Base-by-base conservation (phyloP, 30 jellyfish, hydroid and myxozoan species). In the Aurelia coerulea region DNA sequence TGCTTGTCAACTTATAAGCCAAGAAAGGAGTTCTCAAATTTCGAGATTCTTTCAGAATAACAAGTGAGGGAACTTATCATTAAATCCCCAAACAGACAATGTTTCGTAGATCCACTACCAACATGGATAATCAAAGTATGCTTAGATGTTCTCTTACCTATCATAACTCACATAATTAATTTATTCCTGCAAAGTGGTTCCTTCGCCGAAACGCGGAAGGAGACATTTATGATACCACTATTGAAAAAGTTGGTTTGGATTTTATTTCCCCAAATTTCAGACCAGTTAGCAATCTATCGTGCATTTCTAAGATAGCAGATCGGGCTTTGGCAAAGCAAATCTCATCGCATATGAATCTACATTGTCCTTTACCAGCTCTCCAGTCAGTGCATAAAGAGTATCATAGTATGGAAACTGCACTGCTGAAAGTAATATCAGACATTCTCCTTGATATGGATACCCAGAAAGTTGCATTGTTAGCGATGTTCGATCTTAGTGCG, bases 401-500 rank as follows among this genome's bases (percentile, higher is more conserved):
- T 23, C 29, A 23, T 23, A 23, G 29, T 23, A 23, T 23, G 29
- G 29, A 23, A 23, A 23, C 29, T 23, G 29, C 29, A 23, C 29
- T 23, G 29, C 29, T 23, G 29, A 23, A 23, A 23, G 29, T 23
- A 23, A 23, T 23, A 23, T 23, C 29, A 23, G 29, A 23, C 29
- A 23, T 23, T 23, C 29, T 23, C 29, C 29, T 23, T 23, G 29
- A 23, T 23, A 23, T 23, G 29, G 29, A 23, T 23, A 23, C 29
- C 29, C 84, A 79, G 72, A 79, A 63, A 56, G 80, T 79, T 64
- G 65, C 80, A 71, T 65, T 79, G 80, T 79, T 79, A 79, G 89
- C 75, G 42, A 42, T 85, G 78, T 84, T 74, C 34, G 86, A 84
- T 73, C 87, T 72, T 31, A 63, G 83, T 70, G 87, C 93, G 16